phyloP scores from a whole-genome alignment of 2,888 invertebrate species.

The Meta bourneti region DNA sequence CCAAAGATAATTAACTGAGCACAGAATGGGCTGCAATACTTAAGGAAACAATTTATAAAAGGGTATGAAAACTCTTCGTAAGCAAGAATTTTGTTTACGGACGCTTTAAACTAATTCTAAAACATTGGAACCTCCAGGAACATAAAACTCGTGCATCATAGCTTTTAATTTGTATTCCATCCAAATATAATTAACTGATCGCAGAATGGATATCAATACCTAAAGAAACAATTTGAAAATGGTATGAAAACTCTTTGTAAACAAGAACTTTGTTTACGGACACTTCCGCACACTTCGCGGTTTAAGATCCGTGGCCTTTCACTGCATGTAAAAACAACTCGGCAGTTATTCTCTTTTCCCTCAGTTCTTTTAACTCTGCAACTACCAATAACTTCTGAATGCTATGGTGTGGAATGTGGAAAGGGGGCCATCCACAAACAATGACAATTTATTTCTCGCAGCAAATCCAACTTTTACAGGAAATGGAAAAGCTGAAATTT shows the following conservation, averaged over 20 bases:
- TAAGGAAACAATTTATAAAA: background rate
- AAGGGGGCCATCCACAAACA: background rate
- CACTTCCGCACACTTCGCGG: background rate
- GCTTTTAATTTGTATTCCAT: background rate
- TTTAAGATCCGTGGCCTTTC: background rate
- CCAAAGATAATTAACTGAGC: background rate
- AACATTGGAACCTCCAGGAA: too few species aligned
- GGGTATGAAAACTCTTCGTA: background rate
- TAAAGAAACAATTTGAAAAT: background rate
- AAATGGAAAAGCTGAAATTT: background rate
- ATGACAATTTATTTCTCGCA: background rate
- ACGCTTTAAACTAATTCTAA: background rate
- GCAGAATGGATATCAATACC: background rate
- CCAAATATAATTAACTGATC: background rate
- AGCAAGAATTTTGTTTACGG: background rate
- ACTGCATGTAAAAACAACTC: background rate
- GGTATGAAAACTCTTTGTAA: background rate
- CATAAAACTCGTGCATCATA: background rate
- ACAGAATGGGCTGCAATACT: background rate
- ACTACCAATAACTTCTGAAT: constrained; percentile 32
- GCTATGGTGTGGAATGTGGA: constrained; percentile 3
- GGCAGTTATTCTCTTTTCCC: constrained; percentile 18
- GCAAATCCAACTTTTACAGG: background rate
- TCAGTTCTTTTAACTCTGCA: background rate
- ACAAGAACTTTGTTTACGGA: background rate